Conservation (phyloP, 2,888 invertebrate species). For the Idaea dimidiata region DNA sequence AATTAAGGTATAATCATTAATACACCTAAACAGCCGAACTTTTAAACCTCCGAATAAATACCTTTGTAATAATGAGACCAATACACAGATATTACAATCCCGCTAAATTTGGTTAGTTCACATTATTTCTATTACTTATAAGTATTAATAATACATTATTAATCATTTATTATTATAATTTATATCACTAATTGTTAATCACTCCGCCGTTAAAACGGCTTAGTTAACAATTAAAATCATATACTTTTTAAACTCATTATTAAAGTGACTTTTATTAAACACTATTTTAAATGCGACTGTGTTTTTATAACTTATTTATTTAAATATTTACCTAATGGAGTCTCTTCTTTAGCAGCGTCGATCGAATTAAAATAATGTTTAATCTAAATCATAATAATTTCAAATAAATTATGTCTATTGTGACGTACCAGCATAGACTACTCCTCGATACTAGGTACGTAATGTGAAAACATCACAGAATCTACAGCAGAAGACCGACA, state of each 20-base stretch:
- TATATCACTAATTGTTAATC: constrained; percentile 51
- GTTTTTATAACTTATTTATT: no score
- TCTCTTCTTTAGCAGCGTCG: no score
- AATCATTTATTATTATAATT: constrained; percentile 37
- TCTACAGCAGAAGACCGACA: background rate
- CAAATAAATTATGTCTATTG: background rate
- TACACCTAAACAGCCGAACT: background rate
- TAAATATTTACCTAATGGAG: no score
- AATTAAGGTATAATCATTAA: background rate
- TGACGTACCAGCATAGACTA: background rate
- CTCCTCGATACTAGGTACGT: background rate
- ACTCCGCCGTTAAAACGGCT: constrained; percentile 13
- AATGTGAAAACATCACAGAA: background rate
- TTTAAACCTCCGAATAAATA: constrained; percentile 30
- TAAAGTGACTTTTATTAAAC: constrained; percentile 34
- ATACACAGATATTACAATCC: constrained; percentile 48
- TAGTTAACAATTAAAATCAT: background rate
- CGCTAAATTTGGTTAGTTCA: constrained; percentile 71
- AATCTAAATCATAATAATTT: no score
- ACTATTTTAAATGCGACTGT: constrained; percentile 23
- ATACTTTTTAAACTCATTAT: background rate
- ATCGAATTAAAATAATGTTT: no score
- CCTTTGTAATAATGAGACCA: constrained; percentile 75
- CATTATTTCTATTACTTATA: constrained; percentile 53
- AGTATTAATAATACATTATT: constrained; percentile 47